Conservation (phyloP, 2,113 vertebrate genomes). For the Rafetus swinhoei region DNA sequence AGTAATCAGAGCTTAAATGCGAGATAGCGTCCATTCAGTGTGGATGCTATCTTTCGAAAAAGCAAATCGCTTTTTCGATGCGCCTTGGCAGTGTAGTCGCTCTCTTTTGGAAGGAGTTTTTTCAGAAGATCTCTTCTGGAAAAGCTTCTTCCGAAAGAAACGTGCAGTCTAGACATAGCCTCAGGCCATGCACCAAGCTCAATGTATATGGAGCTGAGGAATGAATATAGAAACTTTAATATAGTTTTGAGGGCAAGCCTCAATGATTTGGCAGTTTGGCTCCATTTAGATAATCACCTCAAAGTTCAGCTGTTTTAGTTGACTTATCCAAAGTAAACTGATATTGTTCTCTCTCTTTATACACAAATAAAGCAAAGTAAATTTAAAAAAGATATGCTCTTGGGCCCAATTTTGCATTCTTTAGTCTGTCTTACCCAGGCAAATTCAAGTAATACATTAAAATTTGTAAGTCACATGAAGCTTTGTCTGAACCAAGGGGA, state of each 20-base stretch:
- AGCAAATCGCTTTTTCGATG: no score
- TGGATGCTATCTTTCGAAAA: no score
- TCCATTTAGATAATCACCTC: constrained; percentile 45
- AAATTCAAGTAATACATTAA: background rate
- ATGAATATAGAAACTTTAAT: constrained; percentile 37
- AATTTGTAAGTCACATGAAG: background rate
- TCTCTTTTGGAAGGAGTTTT: no score
- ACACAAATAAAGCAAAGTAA: background rate
- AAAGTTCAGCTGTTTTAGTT: constrained; percentile 49
- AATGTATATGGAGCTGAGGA: background rate
- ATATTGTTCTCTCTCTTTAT: background rate
- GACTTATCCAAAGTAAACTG: constrained; percentile 57
- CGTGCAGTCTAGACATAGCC: no score
- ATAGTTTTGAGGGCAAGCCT: constrained; percentile 27
- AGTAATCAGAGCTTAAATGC: no score
- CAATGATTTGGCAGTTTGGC: constrained; percentile 53
- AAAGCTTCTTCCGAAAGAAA: no score
- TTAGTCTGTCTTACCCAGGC: constrained; percentile 17
- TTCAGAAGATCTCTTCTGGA: no score
- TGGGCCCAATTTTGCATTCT: background rate
- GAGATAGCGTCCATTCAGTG: no score
- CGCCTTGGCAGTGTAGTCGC: no score
- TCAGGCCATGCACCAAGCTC: constrained; percentile 2
- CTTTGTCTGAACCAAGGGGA: background rate
- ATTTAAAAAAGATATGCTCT: background rate